A percentile compares a stretch with the other conserved stretches of the same genome.
Conservation (phyloP, 2,113 vertebrate genomes). For the Micronycteris hirsuta region DNA sequence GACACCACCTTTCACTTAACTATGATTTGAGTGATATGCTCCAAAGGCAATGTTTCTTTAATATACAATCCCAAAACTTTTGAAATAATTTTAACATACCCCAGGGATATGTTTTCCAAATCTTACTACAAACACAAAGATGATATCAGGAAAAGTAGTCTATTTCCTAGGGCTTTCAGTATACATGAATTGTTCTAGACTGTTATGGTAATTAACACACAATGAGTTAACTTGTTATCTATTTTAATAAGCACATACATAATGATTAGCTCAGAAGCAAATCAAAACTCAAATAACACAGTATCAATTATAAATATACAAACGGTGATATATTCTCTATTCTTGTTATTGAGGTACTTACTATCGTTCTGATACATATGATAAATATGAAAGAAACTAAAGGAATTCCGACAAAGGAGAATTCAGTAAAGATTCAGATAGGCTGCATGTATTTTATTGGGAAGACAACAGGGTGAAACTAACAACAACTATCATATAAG, state of each 20-base stretch:
- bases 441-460: neutral
- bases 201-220: neutral
- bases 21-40: conserved; percentile 28
- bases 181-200: neutral
- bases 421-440: neutral
- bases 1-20: conserved; percentile 50
- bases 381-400: neutral
- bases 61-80: neutral
- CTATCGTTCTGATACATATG: neutral
- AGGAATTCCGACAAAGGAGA: neutral
- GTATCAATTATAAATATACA: neutral
- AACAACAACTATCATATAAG: neutral
- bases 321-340: neutral
- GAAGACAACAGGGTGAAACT: neutral
- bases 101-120: neutral
- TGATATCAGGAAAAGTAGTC: neutral
- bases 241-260: neutral
- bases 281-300: neutral
- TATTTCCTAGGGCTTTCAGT: neutral
- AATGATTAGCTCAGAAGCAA: neutral
- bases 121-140: neutral
- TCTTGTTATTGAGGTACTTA: neutral
- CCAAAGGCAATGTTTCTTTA: conserved; percentile 37
- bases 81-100: conserved; percentile 33
- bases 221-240: neutral